These are phyloP conservation scores for Panurus biarmicus DNA, from an alignment of 2,113 vertebrate species.

Conservation along the genomic window DNA sequence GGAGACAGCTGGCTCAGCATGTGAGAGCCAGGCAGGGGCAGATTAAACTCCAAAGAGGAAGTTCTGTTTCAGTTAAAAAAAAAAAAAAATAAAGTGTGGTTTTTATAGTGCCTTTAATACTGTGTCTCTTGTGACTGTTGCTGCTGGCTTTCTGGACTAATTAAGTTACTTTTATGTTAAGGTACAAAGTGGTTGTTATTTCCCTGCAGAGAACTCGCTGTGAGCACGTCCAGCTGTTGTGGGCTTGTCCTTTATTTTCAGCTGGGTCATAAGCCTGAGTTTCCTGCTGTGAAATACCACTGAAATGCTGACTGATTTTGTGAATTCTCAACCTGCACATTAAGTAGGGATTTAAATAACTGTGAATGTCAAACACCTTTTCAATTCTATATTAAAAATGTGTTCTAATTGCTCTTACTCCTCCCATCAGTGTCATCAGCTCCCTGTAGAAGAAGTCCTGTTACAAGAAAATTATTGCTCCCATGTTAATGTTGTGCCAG, in stretches of 20 bases:
- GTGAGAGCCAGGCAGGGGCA: not conserved
- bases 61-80: not conserved
- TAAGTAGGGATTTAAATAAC: constrained; percentile 35
- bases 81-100: not conserved
- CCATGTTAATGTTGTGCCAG: not conserved
- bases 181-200: constrained; percentile 10
- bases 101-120: not conserved
- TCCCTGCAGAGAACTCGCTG: constrained; percentile 21
- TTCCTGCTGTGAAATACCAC: constrained; percentile 32
- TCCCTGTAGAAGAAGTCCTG: not conserved
- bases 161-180: constrained; percentile 43
- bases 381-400: constrained; percentile 20
- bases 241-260: not conserved
- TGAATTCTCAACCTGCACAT: constrained; percentile 16
- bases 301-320: constrained; percentile 2
- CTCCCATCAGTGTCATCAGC: constrained; percentile 11
- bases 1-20: not conserved
- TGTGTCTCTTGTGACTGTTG: not conserved
- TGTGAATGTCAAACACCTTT: constrained; percentile 22
- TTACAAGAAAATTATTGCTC: constrained; percentile 13
- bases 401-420: constrained; percentile 1
- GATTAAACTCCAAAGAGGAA: not conserved
- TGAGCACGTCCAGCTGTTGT: not conserved
- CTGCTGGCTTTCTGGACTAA: constrained; percentile 36
- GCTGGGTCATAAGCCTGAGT: constrained; percentile 14